These are phyloP conservation scores for Catharus minimus DNA, from an alignment of 2,113 vertebrate genomes.

Conservation along the genomic window DNA sequence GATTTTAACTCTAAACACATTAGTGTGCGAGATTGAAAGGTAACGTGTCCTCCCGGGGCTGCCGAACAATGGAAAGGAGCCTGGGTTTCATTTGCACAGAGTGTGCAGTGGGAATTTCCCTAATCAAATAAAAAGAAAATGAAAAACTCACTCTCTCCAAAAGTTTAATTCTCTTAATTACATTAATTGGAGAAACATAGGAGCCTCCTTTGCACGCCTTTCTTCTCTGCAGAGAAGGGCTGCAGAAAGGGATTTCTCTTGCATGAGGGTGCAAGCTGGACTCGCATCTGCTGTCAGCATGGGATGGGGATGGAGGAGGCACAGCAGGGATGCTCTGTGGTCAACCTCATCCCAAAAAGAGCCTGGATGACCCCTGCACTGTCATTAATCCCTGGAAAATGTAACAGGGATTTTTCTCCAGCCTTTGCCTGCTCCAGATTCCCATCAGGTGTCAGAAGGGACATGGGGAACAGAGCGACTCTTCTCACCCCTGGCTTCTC, in stretches of 20 bases:
- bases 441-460: background rate
- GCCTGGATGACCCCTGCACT: background rate
- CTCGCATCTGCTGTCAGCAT: accelerated
- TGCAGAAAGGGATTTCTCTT: background rate
- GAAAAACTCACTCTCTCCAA: conserved; percentile 74
- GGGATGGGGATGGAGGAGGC: background rate
- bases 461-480: accelerated
- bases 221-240: background rate
- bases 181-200: conserved; percentile 78
- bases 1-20: conserved; percentile 79
- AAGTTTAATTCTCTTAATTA: conserved; percentile 82
- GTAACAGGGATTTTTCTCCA: background rate
- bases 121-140: conserved; percentile 84
- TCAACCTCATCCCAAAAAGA: accelerated
- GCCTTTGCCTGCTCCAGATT: background rate
- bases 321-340: background rate
- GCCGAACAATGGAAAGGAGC: conserved; percentile 68
- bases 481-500: accelerated
- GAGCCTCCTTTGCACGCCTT: background rate
- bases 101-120: conserved; percentile 73
- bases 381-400: background rate
- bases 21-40: conserved; percentile 76
- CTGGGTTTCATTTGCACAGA: conserved; percentile 81
- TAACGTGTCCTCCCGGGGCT: conserved; percentile 73
- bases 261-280: background rate